Evolutionary conservation across 2,888 invertebrate species (phyloP), one percentile per base, ranked within the genome.

Genomic region (Myopa testacea): DNA sequence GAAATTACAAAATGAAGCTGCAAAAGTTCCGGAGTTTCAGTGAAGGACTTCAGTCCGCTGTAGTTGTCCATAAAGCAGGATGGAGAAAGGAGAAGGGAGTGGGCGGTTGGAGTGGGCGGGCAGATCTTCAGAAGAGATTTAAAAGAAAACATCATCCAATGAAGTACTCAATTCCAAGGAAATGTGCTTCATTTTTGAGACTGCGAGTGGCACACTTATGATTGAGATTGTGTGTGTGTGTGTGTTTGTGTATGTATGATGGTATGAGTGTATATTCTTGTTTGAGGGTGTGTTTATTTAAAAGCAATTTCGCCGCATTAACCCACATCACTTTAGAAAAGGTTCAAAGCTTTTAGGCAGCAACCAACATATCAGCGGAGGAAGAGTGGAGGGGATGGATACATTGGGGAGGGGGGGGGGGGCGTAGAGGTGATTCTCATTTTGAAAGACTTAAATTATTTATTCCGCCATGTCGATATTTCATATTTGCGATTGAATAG

Each of bases 111-210:
- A 16, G 55, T 55, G 45, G 4, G 45, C 3, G 45, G 45, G 45
- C 7, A 45, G 45, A 10, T 10, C 7, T 3, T 10, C 6, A 45
- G 45, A 45, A 45, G 10, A 1, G 45, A 45, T 10, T 55, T 55
- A 55, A 10, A 55, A 55, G 55, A 6, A 55, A 55, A 55, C 10
- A 16, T 67, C 37, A 14, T 67, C n/a, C 67, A 8, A 67, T 67
- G 40, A 67, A 67, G 19, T 40, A 37, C 14, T 67, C 67, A 67
- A 67, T 67, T 38, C 37, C n/a, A n/a, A 67, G 10, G 10, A 63
- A 63, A 63, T 34, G n/a, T 14, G 34, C 6, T 37, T 0, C 14
- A 34, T 63, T 37, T 63, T 14, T 63, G 26, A 37, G 34, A 37
- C 34, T 63, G 63, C 34, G 63, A 37, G 19, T 37, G 37, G 10